Evolutionary conservation across 2,888 invertebrate species (phyloP).

Genomic region (Macrophya annulata): DNA sequence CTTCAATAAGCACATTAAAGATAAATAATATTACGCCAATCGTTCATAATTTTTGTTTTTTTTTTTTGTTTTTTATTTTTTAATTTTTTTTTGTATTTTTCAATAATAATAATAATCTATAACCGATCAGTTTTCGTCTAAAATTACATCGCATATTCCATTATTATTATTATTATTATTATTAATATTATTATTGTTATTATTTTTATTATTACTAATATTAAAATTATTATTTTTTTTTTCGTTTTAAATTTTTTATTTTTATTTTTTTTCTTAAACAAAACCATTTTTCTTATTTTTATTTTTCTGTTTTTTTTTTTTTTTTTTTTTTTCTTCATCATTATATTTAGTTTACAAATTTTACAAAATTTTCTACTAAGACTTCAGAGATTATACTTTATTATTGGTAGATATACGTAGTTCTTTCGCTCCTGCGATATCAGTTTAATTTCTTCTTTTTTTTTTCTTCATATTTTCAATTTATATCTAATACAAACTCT

Average conservation of each 20-base stretch:
- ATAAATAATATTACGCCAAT: slow-evolving; percentile 11
- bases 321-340: neutral
- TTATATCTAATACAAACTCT: neutral
- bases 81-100: no score
- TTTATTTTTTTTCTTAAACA: neutral
- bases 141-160: slow-evolving; percentile 12
- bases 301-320: neutral
- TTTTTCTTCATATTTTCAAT: neutral
- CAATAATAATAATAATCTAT: neutral
- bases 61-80: neutral
- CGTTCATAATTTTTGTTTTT: neutral
- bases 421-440: slow-evolving; percentile 13
- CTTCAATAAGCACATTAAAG: slow-evolving; percentile 36
- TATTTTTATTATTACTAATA: no score
- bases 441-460: neutral
- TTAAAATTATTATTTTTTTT: no score
- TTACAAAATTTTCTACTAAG: slow-evolving; percentile 5
- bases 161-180: slow-evolving; percentile 2
- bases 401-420: neutral
- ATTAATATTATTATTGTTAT: neutral
- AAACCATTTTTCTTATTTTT: neutral
- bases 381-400: neutral
- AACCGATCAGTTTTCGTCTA: neutral
- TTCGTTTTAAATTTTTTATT: neutral
- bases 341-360: slow-evolving; percentile 38